These are phyloP conservation scores for Sternarchorhynchus goeldii DNA, from an alignment of 2,797 vertebrate genomes.

Conservation along the genomic window DNA sequence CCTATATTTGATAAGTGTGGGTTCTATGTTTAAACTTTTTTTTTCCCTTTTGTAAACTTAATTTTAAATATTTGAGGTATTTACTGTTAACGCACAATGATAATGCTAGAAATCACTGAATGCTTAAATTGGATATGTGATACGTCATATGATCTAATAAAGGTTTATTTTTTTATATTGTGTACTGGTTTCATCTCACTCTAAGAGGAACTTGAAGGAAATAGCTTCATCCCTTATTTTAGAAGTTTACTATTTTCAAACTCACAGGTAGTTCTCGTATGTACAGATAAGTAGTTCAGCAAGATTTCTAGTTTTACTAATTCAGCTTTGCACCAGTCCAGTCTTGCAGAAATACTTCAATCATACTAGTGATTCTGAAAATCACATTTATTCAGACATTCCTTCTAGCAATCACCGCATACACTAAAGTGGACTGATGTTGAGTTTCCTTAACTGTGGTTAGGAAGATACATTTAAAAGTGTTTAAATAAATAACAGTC, in stretches of 20 bases:
- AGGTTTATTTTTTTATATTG: constrained; percentile 70
- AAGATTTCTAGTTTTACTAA: background rate
- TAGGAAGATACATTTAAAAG: background rate
- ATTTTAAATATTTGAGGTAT: constrained; percentile 62
- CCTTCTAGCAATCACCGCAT: background rate
- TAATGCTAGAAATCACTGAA: constrained; percentile 67
- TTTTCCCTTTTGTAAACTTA: constrained; percentile 40
- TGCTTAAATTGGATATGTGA: constrained; percentile 53
- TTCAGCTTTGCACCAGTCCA: background rate
- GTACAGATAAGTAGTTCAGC: background rate
- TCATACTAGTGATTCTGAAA: background rate
- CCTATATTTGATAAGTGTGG: constrained; percentile 51
- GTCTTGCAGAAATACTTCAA: background rate
- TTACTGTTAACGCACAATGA: constrained; percentile 62
- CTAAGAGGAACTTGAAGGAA: background rate
- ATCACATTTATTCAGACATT: background rate
- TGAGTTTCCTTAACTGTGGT: background rate
- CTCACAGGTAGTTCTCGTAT: background rate
- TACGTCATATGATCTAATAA: constrained; percentile 67
- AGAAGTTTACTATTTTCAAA: background rate
- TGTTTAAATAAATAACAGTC: too few relatives aligned
- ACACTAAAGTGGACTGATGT: background rate
- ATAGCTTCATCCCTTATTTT: too few relatives aligned
- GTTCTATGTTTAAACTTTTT: constrained; percentile 37
- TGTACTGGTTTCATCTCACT: constrained; percentile 7